phyloP scores from a whole-genome alignment of 2,797 vertebrate genomes.

The Leucoraja ocellata region DNA sequence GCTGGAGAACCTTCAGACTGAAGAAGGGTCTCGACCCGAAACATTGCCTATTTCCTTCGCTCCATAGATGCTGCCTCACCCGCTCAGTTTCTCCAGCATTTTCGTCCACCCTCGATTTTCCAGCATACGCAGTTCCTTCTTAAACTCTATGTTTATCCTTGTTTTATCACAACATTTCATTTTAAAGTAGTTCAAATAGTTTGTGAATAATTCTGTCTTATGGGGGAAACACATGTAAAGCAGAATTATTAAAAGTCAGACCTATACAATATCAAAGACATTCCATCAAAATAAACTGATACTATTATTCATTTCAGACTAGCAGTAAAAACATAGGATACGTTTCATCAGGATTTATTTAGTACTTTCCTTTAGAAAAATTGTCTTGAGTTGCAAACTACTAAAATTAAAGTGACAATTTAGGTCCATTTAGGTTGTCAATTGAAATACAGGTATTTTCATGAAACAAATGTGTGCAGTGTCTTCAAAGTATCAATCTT shows the following conservation, averaged over 20 bases:
- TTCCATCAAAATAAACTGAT: conserved; percentile 15
- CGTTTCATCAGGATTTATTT: not conserved
- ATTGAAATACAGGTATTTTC: not conserved
- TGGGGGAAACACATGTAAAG: not conserved
- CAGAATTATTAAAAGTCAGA: conserved; percentile 9
- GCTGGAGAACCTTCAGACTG: too few species aligned
- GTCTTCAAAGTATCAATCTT: not conserved
- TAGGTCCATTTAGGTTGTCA: not conserved
- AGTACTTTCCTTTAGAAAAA: not conserved
- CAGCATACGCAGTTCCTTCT: too few species aligned
- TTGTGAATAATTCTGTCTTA: not conserved
- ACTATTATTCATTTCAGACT: conserved; percentile 33
- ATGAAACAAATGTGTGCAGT: not conserved
- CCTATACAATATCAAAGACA: not conserved
- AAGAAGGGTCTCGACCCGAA: too few species aligned
- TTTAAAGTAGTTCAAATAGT: not conserved
- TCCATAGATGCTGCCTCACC: too few species aligned
- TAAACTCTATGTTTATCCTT: not conserved
- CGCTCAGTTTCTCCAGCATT: too few species aligned
- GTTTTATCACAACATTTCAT: not conserved
- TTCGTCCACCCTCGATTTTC: too few species aligned
- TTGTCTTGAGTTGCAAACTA: not conserved
- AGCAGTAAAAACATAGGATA: not conserved
- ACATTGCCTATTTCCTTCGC: too few species aligned
- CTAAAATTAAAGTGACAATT: not conserved